These are phyloP conservation scores for Tipula unca DNA, from an alignment of 2,888 invertebrate species.

Conservation along the genomic window DNA sequence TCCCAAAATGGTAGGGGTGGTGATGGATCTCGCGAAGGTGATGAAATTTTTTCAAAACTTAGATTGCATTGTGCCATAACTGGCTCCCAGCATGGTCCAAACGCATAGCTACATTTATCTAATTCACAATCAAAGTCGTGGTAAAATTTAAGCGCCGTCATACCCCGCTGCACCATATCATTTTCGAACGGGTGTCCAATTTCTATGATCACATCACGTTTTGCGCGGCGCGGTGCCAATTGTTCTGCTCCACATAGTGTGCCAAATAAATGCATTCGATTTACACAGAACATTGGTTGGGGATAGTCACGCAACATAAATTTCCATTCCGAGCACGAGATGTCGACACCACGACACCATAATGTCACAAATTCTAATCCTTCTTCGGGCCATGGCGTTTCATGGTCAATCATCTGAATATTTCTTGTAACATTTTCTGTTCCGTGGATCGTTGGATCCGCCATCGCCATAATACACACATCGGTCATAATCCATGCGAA, in stretches of 20 bases:
- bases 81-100: constrained; percentile 99
- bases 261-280: constrained; percentile 81
- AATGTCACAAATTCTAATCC: constrained; percentile 80
- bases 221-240: constrained; percentile 55
- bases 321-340: constrained; percentile 78
- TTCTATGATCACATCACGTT: constrained; percentile 49
- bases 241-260: constrained; percentile 86
- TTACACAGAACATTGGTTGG: constrained; percentile 80
- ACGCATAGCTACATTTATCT: constrained; percentile 82
- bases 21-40: constrained; percentile 87
- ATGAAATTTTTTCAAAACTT: constrained; percentile 79
- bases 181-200: constrained; percentile 76
- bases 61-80: constrained; percentile 46
- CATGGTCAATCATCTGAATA: constrained; percentile 75
- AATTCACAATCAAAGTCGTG: constrained; percentile 95
- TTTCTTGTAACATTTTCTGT: constrained; percentile 60
- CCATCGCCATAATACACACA: constrained; percentile 57
- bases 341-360: constrained; percentile 84
- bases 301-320: constrained; percentile 90
- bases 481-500: constrained; percentile 80
- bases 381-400: constrained; percentile 88
- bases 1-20: constrained; percentile 96
- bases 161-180: constrained; percentile 74
- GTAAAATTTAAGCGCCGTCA: constrained; percentile 94
- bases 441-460: constrained; percentile 82